Conservation (phyloP, 2,888 invertebrate species). For the Eudasyphora cyanicolor region DNA sequence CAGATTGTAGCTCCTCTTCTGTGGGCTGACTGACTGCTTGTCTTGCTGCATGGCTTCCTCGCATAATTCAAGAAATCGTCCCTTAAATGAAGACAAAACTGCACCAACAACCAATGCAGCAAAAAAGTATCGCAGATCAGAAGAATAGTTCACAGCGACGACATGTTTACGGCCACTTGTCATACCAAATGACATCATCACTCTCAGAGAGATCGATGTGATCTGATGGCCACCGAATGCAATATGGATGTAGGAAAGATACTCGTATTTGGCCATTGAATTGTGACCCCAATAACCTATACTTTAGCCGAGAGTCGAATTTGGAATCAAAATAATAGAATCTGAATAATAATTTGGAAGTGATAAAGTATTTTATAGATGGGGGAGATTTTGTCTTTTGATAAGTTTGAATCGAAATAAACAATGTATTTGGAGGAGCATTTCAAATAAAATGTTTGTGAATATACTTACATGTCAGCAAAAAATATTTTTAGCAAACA, state of each 20-base stretch:
- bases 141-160: conserved; percentile 44
- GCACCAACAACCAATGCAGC: not conserved
- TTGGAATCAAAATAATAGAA: no score
- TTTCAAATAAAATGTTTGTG: no score
- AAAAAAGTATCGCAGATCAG: not conserved
- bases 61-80: conserved; percentile 42
- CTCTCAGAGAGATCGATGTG: conserved; percentile 53
- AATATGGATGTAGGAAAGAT: not conserved
- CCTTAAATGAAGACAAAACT: conserved; percentile 45
- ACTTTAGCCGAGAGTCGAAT: no score
- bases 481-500: no score
- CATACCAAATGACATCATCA: conserved; percentile 61
- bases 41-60: not conserved
- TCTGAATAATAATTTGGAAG: no score
- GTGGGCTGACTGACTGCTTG: no score
- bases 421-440: no score
- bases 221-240: conserved; percentile 18
- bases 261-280: not conserved
- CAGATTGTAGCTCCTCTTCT: not conserved
- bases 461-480: no score
- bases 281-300: not conserved
- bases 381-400: no score
- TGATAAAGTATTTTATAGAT: no score
- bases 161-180: conserved; percentile 61
- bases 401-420: no score